Evolutionary conservation across 2,888 invertebrate species (phyloP).

Genomic region (Steinernema hermaphroditum): DNA sequence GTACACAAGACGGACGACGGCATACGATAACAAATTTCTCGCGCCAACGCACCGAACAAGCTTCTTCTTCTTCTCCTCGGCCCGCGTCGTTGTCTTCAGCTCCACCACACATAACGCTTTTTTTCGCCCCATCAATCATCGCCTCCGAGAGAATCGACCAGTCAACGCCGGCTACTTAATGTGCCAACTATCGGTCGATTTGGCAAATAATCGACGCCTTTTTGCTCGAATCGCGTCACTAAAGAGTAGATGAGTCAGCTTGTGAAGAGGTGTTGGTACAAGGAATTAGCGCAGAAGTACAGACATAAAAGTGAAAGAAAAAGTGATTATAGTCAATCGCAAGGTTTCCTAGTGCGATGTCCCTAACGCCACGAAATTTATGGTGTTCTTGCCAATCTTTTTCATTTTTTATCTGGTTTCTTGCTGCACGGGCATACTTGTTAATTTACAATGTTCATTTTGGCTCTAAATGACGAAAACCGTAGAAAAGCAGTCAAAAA

Average conservation of each 20-base stretch:
- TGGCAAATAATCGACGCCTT: slow-evolving; percentile 23
- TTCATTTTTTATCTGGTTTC: too few species aligned
- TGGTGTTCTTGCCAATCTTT: too few species aligned
- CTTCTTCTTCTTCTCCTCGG: background rate
- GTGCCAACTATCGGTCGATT: slow-evolving; percentile 19
- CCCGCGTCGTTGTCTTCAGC: background rate
- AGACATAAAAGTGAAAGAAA: too few species aligned
- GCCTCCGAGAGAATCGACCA: background rate
- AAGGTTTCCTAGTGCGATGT: too few species aligned
- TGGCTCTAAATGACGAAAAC: too few species aligned
- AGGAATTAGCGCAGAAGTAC: too few species aligned
- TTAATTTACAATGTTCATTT: too few species aligned
- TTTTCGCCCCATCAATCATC: slow-evolving; percentile 24
- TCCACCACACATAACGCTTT: slow-evolving; percentile 13
- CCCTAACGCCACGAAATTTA: too few species aligned
- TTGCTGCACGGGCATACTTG: too few species aligned
- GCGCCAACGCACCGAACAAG: slow-evolving; percentile 20
- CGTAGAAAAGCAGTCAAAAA: too few species aligned
- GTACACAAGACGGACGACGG: background rate
- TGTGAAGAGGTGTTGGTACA: too few species aligned
- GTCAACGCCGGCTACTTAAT: background rate
- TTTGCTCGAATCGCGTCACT: background rate
- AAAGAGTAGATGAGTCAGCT: background rate
- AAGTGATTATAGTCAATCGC: too few species aligned
- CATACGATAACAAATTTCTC: slow-evolving; percentile 23